Base-by-base conservation (phyloP, 2,797 vertebrate species). In the Columba guinea region DNA sequence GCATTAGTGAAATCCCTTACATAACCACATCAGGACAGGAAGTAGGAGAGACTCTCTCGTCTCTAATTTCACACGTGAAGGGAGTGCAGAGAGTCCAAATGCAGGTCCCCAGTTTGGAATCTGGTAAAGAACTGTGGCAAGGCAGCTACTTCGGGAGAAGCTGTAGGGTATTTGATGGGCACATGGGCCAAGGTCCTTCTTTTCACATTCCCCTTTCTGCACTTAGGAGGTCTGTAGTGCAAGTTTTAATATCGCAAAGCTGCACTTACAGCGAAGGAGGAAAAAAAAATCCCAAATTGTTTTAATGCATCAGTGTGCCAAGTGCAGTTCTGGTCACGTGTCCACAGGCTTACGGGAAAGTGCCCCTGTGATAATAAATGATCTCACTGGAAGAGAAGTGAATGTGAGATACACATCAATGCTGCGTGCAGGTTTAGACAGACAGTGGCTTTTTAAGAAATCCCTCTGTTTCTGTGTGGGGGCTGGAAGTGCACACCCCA, bases 361-460 rank as follows among this genome's bases (percentile, higher is more conserved):
- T 34, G 58, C 53, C 93, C 89, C 74, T 30, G 3, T 92, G 93
- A 91, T 88, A 96, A 96, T 85, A 90, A 95, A 96, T 92, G 91
- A 95, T 91, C 93, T 96, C 94, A 95, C 67, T 94, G 70, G 75
- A 71, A 84, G 70, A 95, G 70, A 63, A 91, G 68, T 56, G 74
- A 80, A 91, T 87, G 85, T 28, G 70, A 92, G 89, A 90, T 94
- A 94, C 74, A 74, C 87, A 94, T 91, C 88, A 95, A 60, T 79
- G 73, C 82, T 78, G 93, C 53, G 37, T 82, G 93, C 91, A 95
- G 84, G 88, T 94, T 96, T 94, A 95, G 93, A 94, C 81, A 95
- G 92, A 89, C 96, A 91, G 91, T 94, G 91, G 94, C 96, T 93
- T 96, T 96, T 97, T 91, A 95, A 96, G 93, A 96, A 94, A 94